Evolutionary conservation across 2,888 invertebrate species (phyloP), one percentile per base, ranked within the genome.

Genomic region (Ophion obscuratus): DNA sequence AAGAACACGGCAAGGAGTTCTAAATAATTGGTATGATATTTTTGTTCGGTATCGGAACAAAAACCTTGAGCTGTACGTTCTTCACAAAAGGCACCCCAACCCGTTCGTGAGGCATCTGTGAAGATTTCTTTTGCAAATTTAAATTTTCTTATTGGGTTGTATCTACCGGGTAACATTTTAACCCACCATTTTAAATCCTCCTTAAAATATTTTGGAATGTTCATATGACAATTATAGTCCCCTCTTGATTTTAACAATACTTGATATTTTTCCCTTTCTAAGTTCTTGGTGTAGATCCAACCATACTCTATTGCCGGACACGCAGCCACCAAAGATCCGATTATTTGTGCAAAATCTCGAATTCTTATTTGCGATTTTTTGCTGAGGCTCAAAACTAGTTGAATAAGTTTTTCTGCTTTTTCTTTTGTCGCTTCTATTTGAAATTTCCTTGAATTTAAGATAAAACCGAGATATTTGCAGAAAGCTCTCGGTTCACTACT

Each of bases 81-180:
- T 20, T 77, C 36, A 64, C 44, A 66, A 36, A 61, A 71, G 11
- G 73, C 73, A 7, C 81, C 77, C 77, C 76, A 81, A 44, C 84
- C 81, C 47, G 68, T 68, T n/a, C 27, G 40, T 27, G 84, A 84
- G 4, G 84, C 76, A 59, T 84, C 84, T n/a, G 81, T 53, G 31
- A 68, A 80, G 11, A 84, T 80, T 62, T 75, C 80, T 14, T 44
- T 68, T 24, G 14, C 40, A 57, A 70, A 75, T 31, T 17, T 6
- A 10, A 53, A 68, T 27, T 57, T 53, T 59, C n/a, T 53, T 36
- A 83, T 71, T 14, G 62, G 53, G 20, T 79, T 68, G 10, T 44
- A 66, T 31, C 44, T 40, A 27, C 27, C 36, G 7, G 44, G 44
- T 53, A 47, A 40, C 14, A 31, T 74, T 24, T 11, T 59, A 57